Evolutionary conservation across 1,140 invertebrate species (phyloP).

Genomic region (Aphelinus certus): DNA sequence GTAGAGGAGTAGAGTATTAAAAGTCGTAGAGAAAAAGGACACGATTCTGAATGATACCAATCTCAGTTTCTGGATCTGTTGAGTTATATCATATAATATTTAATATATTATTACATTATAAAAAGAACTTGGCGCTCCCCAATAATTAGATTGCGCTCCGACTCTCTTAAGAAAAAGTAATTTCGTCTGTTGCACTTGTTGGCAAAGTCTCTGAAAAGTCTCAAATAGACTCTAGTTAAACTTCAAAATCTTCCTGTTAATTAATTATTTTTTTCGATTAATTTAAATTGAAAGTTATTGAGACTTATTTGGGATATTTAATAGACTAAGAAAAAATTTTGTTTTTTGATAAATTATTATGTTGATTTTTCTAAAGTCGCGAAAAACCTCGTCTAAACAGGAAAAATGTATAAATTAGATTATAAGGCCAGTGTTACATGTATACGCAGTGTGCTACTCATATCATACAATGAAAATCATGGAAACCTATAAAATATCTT

Average conservation of each 20-base stretch:
- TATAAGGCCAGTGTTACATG: constrained; percentile 67
- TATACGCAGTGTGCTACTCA: constrained; percentile 66
- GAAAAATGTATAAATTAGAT: constrained; percentile 63
- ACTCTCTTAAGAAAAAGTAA: constrained; percentile 18
- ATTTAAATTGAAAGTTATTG: background rate
- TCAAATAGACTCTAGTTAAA: constrained; percentile 19
- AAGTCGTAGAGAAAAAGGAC: constrained; percentile 43
- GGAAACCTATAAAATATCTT: constrained; percentile 48
- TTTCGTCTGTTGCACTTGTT: constrained; percentile 25
- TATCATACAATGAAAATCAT: constrained; percentile 62
- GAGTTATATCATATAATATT: constrained; percentile 61
- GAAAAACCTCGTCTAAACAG: constrained; percentile 5
- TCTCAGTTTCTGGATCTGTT: constrained; percentile 66
- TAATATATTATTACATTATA: constrained; percentile 57
- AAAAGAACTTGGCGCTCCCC: constrained; percentile 40
- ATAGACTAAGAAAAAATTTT: constrained; percentile 25
- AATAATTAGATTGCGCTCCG: constrained; percentile 32
- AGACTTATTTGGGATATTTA: constrained; percentile 21
- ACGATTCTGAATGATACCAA: constrained; percentile 62
- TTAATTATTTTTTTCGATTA: constrained; percentile 17
- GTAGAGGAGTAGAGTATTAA: constrained; percentile 63
- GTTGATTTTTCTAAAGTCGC: background rate
- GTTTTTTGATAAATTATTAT: constrained; percentile 20
- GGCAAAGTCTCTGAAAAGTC: constrained; percentile 18
- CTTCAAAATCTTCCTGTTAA: constrained; percentile 28